Base-by-base conservation (phyloP, 2,113 vertebrate genomes). In the Ptilonorhynchus violaceus region DNA sequence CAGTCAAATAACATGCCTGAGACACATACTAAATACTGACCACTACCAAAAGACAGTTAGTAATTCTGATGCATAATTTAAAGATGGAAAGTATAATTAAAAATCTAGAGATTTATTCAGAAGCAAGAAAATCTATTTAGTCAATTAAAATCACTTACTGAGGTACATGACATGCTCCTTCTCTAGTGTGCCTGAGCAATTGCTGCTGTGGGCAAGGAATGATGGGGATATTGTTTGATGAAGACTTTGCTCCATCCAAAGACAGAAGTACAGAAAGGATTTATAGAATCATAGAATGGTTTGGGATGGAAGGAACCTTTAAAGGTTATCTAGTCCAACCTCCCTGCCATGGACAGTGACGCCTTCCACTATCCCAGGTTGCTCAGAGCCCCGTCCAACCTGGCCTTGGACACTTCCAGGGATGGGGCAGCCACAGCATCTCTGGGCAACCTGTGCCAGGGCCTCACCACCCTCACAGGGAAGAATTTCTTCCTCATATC, bases 401-500 rank as follows among this genome's bases (percentile, higher is more conserved):
- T 58, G 66, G 50, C 18, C 64, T 46, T 0, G 44, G 0, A 22
- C 33, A 58, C 13, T 91, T 0, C 16, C 58, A 90, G 56, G 13
- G 37, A 41, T 39, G 39, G 24, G 11, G 23, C 39, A 76, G 13
- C 39, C 35, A 52, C 33, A 67, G 41, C 75, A 39, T 0, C 81
- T 49, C 63, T 70, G 63, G 39, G 39, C 0, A 90, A 6, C 52
- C 41, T 67, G 28, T 63, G 16, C 37, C 59, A 83, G 53, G 20
- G 28, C 28, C 20, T 88, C 60, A 4, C 0, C 25, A 44, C 27
- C 42, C 52, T 44, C 52, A 44, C 33, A 52, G 37, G 31, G 15
- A 42, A 58, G 0, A 50, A 44, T 28, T 59, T 9, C 22, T 59
- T 44, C 52, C 22, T 0, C 0, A 44, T 44, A 37, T 33, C 27